These are phyloP conservation scores for Micoletzkya japonica DNA, from an alignment of 2,888 invertebrate genomes.

Conservation along the genomic window DNA sequence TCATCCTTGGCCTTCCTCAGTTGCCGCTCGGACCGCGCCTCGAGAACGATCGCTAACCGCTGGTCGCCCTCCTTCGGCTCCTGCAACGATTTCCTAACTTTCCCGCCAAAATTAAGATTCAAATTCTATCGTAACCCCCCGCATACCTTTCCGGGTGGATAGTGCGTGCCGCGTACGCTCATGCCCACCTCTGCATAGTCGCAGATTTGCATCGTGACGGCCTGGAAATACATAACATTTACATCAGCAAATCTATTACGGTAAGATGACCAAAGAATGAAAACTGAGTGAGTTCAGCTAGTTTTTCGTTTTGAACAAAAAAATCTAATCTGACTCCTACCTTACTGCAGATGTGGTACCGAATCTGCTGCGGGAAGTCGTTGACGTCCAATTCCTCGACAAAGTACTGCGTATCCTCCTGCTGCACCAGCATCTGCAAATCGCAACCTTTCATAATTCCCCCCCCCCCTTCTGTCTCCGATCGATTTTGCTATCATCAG, in stretches of 20 bases:
- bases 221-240: slow-evolving; percentile 69
- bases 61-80: slow-evolving; percentile 85
- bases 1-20: slow-evolving; percentile 94
- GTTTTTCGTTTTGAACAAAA: neutral
- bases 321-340: slow-evolving; percentile 36
- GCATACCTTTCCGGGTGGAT: slow-evolving; percentile 79
- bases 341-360: slow-evolving; percentile 85
- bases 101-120: neutral
- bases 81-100: neutral
- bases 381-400: slow-evolving; percentile 99
- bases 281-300: neutral
- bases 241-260: neutral
- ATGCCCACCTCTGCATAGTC: slow-evolving; percentile 99
- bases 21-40: slow-evolving; percentile 93
- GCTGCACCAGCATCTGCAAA: slow-evolving; percentile 28
- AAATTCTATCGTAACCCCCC: too few species aligned
- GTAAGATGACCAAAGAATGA: neutral
- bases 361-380: slow-evolving; percentile 97
- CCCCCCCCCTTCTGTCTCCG: neutral
- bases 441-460: too few species aligned
- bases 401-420: slow-evolving; percentile 76
- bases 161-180: slow-evolving; percentile 91
- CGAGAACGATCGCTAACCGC: slow-evolving; percentile 95
- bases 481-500: too few species aligned
- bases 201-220: slow-evolving; percentile 93